Percentiles rank a stretch among this genome's conserved stretches.
phyloP scores from a whole-genome alignment of 1,140 invertebrate species.

The Trichonephila clavata region DNA sequence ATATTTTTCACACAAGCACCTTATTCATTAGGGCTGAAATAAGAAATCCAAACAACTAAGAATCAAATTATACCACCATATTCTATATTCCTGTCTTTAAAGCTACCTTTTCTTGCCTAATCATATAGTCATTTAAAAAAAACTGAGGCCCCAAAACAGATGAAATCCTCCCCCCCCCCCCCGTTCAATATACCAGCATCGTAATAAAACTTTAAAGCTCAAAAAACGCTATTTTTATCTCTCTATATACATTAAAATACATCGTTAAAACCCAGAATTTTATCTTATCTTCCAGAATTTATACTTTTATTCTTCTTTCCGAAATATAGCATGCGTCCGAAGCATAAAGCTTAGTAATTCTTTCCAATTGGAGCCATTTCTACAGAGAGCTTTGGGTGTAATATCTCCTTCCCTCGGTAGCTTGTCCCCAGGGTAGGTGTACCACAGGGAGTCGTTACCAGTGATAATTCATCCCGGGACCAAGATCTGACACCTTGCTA shows the following conservation, averaged over 20 bases:
- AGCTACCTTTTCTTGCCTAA: not conserved
- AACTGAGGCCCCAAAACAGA: not conserved
- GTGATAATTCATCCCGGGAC: slow-evolving; percentile 74
- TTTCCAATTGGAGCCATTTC: slow-evolving; percentile 65
- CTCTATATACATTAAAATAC: not conserved
- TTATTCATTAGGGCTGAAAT: no score
- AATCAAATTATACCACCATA: no score
- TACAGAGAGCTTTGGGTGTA: slow-evolving; percentile 37
- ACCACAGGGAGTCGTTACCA: slow-evolving; percentile 72
- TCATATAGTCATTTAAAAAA: not conserved
- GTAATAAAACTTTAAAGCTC: not conserved
- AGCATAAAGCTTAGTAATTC: slow-evolving; percentile 65
- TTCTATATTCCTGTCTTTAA: not conserved
- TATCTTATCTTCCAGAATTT: slow-evolving; percentile 11
- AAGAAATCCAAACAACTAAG: no score
- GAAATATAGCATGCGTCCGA: slow-evolving; percentile 29
- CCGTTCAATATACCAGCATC: not conserved
- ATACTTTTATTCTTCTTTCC: slow-evolving; percentile 30
- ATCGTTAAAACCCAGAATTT: not conserved
- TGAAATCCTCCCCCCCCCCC: not conserved
- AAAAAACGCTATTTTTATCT: not conserved
- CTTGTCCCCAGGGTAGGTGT: slow-evolving; percentile 9
- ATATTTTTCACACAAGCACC: no score
- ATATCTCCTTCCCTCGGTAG: slow-evolving; percentile 49
- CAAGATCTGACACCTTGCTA: slow-evolving; percentile 72